phyloP scores from a whole-genome alignment of 2,888 invertebrate species.

The Cantharis lateralis region DNA sequence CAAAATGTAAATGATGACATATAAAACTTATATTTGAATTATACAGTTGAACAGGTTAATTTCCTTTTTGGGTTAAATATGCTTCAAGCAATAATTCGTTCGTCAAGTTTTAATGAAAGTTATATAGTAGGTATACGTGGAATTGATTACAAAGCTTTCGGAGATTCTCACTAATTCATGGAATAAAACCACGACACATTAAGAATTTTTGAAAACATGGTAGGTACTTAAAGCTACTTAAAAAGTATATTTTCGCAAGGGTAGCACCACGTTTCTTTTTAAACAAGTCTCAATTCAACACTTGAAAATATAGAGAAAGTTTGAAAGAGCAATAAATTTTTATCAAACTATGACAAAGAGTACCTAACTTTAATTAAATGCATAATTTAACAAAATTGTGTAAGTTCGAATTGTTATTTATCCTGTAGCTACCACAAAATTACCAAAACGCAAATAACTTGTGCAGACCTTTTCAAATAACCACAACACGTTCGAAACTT shows the following conservation, averaged over 20 bases:
- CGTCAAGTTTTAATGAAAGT: conserved; percentile 17
- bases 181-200: neutral
- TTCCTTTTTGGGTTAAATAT: neutral
- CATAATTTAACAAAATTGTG: neutral
- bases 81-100: neutral
- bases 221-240: neutral
- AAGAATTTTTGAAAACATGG: neutral
- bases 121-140: neutral
- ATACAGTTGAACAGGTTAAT: neutral
- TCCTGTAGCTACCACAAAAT: neutral
- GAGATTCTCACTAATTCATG: neutral
- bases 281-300: neutral
- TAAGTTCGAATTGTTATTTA: neutral
- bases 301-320: neutral
- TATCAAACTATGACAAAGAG: neutral
- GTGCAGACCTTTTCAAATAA: neutral
- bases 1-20: neutral
- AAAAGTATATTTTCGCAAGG: neutral
- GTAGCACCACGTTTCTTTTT: neutral
- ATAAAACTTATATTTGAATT: neutral
- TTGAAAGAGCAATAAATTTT: neutral
- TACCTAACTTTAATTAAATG: neutral
- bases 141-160: neutral
- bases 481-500: neutral
- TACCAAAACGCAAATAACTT: neutral